phyloP scores from a whole-genome alignment of 2,888 invertebrate genomes.

The Smittia sp. region DNA sequence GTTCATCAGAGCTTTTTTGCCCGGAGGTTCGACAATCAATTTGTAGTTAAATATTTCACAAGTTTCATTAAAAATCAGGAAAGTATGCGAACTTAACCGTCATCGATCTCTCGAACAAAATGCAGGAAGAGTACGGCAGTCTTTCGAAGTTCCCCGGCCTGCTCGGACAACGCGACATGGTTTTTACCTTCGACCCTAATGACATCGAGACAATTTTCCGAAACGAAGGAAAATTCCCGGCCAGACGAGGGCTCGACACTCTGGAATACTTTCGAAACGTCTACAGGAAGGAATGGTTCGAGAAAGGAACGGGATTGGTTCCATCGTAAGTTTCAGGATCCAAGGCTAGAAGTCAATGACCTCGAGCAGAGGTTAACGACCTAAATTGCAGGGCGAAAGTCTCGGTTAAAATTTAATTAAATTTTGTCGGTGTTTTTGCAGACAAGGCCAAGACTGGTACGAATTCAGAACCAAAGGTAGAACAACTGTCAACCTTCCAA shows the following conservation, averaged over 20 bases:
- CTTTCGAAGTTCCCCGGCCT: conserved; percentile 53
- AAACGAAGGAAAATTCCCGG: conserved; percentile 41
- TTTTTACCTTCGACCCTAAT: conserved; percentile 55
- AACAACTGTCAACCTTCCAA: too few relatives aligned
- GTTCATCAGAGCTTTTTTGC: conserved; percentile 2
- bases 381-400: too few relatives aligned
- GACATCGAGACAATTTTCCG: conserved; percentile 53
- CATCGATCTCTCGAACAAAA: neutral
- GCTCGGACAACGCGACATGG: conserved; percentile 49
- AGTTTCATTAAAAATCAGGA: neutral
- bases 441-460: conserved; percentile 59
- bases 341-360: too few relatives aligned
- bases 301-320: conserved; percentile 46
- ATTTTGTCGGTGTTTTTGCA: conserved; percentile 28
- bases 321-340: conserved; percentile 45
- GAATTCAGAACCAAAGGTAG: conserved; percentile 58
- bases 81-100: conserved; percentile 17
- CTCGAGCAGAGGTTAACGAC: neutral
- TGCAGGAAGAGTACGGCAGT: conserved; percentile 17
- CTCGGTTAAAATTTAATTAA: neutral
- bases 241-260: conserved; percentile 30
- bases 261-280: conserved; percentile 37
- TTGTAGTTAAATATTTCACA: neutral
- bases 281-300: conserved; percentile 43
- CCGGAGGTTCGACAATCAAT: neutral